These are phyloP conservation scores for Trichechus manatus DNA, from an alignment of 2,113 vertebrate genomes.

Conservation along the genomic window DNA sequence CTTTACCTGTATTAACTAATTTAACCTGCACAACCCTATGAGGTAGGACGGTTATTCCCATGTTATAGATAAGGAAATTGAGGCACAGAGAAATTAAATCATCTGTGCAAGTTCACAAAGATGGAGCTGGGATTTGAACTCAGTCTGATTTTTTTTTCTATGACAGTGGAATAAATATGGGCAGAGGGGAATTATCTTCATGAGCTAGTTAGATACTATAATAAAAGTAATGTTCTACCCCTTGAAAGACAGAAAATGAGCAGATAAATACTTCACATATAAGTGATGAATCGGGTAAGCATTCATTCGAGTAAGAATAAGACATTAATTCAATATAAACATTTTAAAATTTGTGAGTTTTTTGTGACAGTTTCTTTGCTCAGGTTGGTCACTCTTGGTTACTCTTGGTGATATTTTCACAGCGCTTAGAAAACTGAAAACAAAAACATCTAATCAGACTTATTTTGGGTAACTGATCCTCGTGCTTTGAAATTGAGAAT, in stretches of 20 bases:
- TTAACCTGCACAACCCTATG: background rate
- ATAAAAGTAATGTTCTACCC: background rate
- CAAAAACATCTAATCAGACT: background rate
- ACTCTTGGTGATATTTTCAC: background rate
- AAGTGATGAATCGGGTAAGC: background rate
- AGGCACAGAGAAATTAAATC: conserved; percentile 1
- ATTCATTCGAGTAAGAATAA: conserved; percentile 11
- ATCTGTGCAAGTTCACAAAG: background rate
- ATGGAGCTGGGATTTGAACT: background rate
- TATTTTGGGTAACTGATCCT: conserved; percentile 1
- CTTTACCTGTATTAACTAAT: conserved; percentile 8
- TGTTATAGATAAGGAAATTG: background rate
- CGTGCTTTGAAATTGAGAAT: background rate
- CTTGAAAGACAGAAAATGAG: conserved; percentile 4
- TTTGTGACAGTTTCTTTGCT: background rate
- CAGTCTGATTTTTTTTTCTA: background rate
- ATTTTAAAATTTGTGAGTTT: background rate
- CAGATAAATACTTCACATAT: background rate
- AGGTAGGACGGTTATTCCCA: background rate
- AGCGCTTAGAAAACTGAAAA: background rate
- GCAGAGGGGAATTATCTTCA: background rate
- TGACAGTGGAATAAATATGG: background rate
- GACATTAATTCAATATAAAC: conserved; percentile 19
- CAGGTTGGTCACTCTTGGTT: background rate
- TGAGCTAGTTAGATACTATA: background rate